These are phyloP conservation scores for Chionoecetes opilio DNA, from an alignment of 1,140 invertebrate species.

Conservation along the genomic window DNA sequence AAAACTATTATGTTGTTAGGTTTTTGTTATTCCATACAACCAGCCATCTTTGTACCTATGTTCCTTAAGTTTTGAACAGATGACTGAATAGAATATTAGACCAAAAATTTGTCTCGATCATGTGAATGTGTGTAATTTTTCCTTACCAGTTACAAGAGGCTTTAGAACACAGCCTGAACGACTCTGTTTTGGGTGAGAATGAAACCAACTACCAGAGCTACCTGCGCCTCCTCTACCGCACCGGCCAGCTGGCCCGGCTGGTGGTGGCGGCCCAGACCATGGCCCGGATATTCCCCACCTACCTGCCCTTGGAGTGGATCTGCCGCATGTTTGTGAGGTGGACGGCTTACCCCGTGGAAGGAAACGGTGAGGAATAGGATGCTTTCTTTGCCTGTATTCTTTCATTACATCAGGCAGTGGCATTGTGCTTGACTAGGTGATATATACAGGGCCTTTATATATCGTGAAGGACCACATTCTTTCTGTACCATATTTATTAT, in stretches of 20 bases:
- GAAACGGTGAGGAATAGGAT: conserved; percentile 47
- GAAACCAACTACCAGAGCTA: conserved; percentile 69
- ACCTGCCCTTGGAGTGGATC: conserved; percentile 69
- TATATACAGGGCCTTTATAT: neutral
- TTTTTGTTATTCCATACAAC: too few relatives aligned
- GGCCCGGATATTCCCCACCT: conserved; percentile 59
- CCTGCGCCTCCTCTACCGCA: conserved; percentile 56
- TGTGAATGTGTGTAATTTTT: neutral
- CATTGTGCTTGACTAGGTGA: neutral
- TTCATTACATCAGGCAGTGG: neutral
- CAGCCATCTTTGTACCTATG: too few relatives aligned
- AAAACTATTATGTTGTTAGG: too few relatives aligned
- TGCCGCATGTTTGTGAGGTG: conserved; percentile 62
- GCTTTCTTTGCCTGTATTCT: neutral
- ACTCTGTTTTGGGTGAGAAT: conserved; percentile 69
- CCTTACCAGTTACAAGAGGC: conserved; percentile 60
- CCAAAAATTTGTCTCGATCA: too few relatives aligned
- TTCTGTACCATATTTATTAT: too few relatives aligned
- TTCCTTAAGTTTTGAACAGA: too few relatives aligned
- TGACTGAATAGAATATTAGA: too few relatives aligned
- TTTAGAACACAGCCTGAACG: conserved; percentile 62
- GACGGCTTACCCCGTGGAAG: conserved; percentile 48
- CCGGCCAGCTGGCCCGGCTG: neutral
- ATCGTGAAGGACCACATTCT: too few relatives aligned
- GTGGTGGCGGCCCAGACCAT: conserved; percentile 58